These are phyloP conservation scores for Dendroctonus valens DNA, from an alignment of 1,140 invertebrate genomes.

Conservation along the genomic window DNA sequence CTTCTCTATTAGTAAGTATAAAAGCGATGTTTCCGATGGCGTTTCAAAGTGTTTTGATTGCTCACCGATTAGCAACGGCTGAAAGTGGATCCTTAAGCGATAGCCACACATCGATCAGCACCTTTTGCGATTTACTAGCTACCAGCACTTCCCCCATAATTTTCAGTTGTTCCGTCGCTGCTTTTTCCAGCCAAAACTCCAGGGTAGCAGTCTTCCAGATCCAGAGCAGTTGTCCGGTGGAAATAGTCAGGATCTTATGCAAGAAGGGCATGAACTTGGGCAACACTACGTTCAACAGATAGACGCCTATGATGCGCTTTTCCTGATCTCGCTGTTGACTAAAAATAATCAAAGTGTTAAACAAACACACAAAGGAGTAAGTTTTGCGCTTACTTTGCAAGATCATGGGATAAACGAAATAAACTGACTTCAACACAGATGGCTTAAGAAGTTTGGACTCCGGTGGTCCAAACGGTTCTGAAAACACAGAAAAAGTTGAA, in stretches of 20 bases:
- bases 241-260: slow-evolving; percentile 1
- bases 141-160: background rate
- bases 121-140: background rate
- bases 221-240: slow-evolving; percentile 3
- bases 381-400: background rate
- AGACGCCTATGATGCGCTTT: background rate
- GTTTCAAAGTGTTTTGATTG: too few species aligned
- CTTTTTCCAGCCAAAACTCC: background rate
- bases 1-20: too few species aligned
- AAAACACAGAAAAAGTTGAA: background rate
- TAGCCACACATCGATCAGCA: background rate
- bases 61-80: too few species aligned
- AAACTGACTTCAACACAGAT: slow-evolving; percentile 3
- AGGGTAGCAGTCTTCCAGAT: background rate
- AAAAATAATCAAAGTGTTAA: background rate
- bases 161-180: background rate
- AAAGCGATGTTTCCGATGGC: too few species aligned
- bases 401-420: slow-evolving; percentile 1
- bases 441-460: background rate
- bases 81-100: too few species aligned
- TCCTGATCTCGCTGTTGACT: background rate
- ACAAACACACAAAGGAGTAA: background rate
- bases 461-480: background rate
- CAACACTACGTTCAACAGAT: background rate
- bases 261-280: background rate